phyloP scores from a whole-genome alignment of 2,888 invertebrate genomes.

The Diachrysia chrysitis region DNA sequence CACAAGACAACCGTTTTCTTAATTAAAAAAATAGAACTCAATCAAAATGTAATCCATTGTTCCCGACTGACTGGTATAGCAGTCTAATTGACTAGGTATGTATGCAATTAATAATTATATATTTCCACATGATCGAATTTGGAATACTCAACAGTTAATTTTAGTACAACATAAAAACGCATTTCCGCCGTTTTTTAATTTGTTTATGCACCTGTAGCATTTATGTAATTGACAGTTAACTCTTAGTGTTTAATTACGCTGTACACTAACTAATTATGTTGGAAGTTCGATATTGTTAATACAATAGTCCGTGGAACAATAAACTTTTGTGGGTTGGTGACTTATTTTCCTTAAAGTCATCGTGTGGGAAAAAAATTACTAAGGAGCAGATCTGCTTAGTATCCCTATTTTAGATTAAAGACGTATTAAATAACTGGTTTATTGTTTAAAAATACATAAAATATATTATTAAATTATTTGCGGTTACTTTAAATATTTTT shows the following conservation, averaged over 20 bases:
- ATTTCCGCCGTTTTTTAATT: constrained; percentile 25
- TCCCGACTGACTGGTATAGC: neutral
- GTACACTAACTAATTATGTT: neutral
- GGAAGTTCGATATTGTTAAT: neutral
- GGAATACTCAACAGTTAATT: constrained; percentile 6
- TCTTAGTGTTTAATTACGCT: neutral
- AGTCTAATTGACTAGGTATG: neutral
- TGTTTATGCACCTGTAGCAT: neutral
- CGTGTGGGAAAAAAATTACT: too few relatives aligned
- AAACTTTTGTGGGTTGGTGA: neutral
- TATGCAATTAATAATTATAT: neutral
- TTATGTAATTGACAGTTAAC: constrained; percentile 1
- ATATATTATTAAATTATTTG: neutral
- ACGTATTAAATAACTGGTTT: too few relatives aligned
- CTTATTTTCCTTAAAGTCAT: neutral
- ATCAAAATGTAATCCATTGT: neutral
- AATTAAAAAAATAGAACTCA: neutral
- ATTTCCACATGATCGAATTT: constrained; percentile 5
- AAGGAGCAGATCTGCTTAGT: too few relatives aligned
- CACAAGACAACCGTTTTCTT: neutral
- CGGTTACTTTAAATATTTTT: neutral
- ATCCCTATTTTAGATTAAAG: too few relatives aligned
- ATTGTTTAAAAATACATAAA: too few relatives aligned
- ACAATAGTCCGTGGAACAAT: neutral
- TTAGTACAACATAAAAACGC: constrained; percentile 15